phyloP scores from a whole-genome alignment of 2,797 vertebrate species.

The Morus bassanus region DNA sequence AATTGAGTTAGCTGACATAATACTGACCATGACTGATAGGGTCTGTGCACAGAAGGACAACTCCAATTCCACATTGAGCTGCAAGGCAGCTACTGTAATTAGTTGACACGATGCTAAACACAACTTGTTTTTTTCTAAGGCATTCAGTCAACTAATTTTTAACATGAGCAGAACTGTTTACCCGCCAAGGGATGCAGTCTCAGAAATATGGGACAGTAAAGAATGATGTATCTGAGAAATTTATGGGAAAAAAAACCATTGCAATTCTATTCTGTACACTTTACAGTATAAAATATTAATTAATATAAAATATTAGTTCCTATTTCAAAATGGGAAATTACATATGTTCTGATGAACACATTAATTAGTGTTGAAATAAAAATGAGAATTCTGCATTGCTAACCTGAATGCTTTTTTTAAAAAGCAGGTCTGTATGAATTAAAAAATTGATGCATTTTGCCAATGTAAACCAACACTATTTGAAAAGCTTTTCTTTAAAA shows the following conservation, averaged over 20 bases:
- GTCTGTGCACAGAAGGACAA: constrained; percentile 21
- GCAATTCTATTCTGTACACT: background rate
- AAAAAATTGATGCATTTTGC: background rate
- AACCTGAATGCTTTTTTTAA: background rate
- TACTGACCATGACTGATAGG: constrained; percentile 53
- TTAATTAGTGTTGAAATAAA: background rate
- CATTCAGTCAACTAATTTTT: background rate
- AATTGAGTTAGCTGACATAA: constrained; percentile 54
- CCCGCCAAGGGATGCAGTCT: background rate
- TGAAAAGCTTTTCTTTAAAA: background rate
- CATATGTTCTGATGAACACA: background rate
- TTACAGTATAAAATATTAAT: background rate
- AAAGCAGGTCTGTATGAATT: background rate
- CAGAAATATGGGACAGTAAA: background rate
- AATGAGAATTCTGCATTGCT: background rate
- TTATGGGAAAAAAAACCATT: background rate
- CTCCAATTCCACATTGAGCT: background rate
- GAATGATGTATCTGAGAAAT: background rate
- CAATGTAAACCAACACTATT: background rate
- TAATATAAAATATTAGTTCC: background rate
- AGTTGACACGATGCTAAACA: background rate
- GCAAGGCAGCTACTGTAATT: constrained; percentile 31
- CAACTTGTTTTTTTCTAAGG: background rate
- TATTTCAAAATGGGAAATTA: background rate
- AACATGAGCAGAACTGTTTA: background rate